Percentiles rank a stretch among this genome's conserved stretches.
Conservation (phyloP, 2,888 invertebrate species). For the Pimpla rufipes region DNA sequence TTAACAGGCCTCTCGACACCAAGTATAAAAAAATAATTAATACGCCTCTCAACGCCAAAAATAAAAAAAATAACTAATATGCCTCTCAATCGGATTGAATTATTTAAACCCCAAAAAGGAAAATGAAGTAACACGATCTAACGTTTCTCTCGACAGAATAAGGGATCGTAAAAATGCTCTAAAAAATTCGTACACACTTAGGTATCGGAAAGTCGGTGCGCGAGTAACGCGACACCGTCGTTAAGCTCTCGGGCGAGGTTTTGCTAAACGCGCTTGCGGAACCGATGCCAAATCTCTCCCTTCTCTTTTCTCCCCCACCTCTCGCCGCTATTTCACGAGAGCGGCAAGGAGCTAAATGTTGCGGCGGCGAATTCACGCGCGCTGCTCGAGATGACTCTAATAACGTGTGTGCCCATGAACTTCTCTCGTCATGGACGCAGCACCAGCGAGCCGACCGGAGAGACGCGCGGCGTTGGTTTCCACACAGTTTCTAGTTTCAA, state of each 20-base stretch:
- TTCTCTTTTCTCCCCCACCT: slow-evolving; percentile 22
- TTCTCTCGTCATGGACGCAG: slow-evolving; percentile 61
- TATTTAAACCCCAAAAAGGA: no score
- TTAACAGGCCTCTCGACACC: no score
- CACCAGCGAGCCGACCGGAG: slow-evolving; percentile 35
- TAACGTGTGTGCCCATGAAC: slow-evolving; percentile 68
- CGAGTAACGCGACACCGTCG: slow-evolving; percentile 62
- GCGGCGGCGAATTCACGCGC: slow-evolving; percentile 40
- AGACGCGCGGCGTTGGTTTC: no score
- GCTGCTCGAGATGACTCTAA: slow-evolving; percentile 64
- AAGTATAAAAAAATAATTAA: no score
- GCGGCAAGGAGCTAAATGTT: slow-evolving; percentile 59
- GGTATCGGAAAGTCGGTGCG: not conserved
- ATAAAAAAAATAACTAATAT: no score
- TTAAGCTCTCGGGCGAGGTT: slow-evolving; percentile 41
- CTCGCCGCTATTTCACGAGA: slow-evolving; percentile 47
- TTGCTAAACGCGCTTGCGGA: slow-evolving; percentile 40
- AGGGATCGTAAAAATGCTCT: no score
- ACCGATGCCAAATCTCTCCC: slow-evolving; percentile 61
- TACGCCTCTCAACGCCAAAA: no score
- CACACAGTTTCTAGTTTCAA: slow-evolving; percentile 63
- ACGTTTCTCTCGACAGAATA: no score
- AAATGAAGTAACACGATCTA: no score
- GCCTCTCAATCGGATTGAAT: no score
- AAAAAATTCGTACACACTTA: no score